Conservation (phyloP, 2,888 invertebrate genomes). For the Acrobasis suavella region DNA sequence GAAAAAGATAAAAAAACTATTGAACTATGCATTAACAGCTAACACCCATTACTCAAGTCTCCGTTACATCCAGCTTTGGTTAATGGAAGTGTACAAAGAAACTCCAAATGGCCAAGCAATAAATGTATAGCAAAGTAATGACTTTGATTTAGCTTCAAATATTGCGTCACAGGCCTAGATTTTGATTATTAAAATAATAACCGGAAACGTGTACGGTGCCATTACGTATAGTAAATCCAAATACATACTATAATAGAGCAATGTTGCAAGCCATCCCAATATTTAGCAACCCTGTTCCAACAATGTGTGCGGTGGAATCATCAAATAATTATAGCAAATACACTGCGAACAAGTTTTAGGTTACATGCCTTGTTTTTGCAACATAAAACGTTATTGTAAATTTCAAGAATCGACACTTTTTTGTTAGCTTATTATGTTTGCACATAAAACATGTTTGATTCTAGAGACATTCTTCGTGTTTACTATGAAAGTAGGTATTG, state of each 20-base stretch:
- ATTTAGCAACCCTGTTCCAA: constrained; percentile 48
- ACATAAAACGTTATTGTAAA: neutral
- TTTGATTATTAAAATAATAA: constrained; percentile 52
- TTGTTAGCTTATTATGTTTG: neutral
- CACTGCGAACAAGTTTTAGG: neutral
- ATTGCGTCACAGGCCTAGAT: constrained; percentile 36
- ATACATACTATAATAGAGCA: constrained; percentile 36
- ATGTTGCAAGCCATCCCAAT: constrained; percentile 44
- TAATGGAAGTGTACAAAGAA: constrained; percentile 26
- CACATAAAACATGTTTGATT: too few species aligned
- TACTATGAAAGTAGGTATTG: too few species aligned
- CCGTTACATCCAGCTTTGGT: constrained; percentile 12
- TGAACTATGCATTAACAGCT: neutral
- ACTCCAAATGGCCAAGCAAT: constrained; percentile 20
- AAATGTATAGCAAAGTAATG: neutral
- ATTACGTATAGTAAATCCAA: constrained; percentile 32
- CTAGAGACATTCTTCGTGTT: too few species aligned
- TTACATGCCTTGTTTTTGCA: neutral
- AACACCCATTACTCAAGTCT: constrained; percentile 16
- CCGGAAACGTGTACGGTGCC: constrained; percentile 35
- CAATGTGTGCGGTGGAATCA: constrained; percentile 7
- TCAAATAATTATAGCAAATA: constrained; percentile 14
- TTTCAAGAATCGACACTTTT: neutral
- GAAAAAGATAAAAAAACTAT: constrained; percentile 9
- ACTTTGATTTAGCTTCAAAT: constrained; percentile 26